Base-by-base conservation (phyloP, 2,113 vertebrate species). In the Pyxicephalus adspersus region DNA sequence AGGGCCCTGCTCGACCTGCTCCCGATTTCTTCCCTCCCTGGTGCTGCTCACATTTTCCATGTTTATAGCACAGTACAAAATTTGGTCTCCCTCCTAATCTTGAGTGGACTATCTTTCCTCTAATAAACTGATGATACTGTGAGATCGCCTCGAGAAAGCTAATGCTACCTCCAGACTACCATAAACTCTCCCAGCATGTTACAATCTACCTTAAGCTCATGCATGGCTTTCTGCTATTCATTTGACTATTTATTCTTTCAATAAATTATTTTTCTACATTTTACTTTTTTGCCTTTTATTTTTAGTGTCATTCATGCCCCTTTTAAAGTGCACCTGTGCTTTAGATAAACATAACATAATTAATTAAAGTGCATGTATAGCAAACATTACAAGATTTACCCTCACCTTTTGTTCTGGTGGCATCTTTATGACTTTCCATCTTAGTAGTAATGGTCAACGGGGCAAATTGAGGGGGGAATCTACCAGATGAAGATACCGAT, bases 231-330 rank as follows among this genome's bases (percentile, higher is more conserved):
- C 6, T 45, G 5, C 17, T 13, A 2, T 16, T 19, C 68, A 77
- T 64, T 26, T 64, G 3, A 25, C 15, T 76, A 34, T 45, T 77
- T 64, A 50, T 77, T 3, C 25, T 17, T n/a, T 77, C 45, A 64
- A 64, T 64, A 52, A 64, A 64, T 77, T 50, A 54, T 52, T 76
- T n/a, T 29, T 77, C 17, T 63, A 52, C 34, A 70, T 83, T 81
- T 61, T 25, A 45, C 55, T 80, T 51, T 45, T n/a, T 63, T 25
- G 26, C 22, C 16, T 23, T 57, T 57, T 74, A 64, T 17, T 9
- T 64, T 78, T 31, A 34, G 4, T 8, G 29, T 58, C 19, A 22
- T 31, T 66, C 51, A 34, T 31, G n/a, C 67, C 64, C 26, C 64
- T 67, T 45, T n/a, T 19, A 26, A 72, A 72, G n/a, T 34, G 20